Base-by-base conservation (phyloP, 1,140 invertebrate species). In the Charaxes varanes region DNA sequence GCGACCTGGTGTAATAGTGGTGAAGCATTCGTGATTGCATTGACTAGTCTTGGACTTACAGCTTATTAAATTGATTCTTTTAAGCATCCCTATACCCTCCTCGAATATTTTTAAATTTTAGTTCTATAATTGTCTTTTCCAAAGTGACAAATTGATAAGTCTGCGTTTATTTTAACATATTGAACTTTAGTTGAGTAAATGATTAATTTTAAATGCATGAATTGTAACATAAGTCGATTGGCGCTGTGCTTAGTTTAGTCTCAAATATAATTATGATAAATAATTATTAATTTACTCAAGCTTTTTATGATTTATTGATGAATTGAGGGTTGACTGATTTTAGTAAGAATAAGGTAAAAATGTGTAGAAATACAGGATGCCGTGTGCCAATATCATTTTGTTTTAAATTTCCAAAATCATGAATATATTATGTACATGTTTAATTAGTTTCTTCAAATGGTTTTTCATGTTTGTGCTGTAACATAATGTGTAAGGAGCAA, bases 1-100 rank as follows among this genome's bases (percentile, higher is more conserved):
- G 49, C 88, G 93, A 54, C 93, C 93, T 5, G 93, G 93, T 38
- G 93, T 95, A 11, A 95, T 95, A 53, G 93, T 95, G 34, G 93
- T 93, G 28, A 94, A 94, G 71, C 90, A 91, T 52, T 91, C 90
- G 88, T 91, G 89, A 91, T 89, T 59, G 51, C 53, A 48, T 62
- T 62, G 26, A 53, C 57, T 63, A 59, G 55, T 50, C 49, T 56
- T 42, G 45, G 55, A 69, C 58, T 57, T 56, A 63, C 35, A 33
- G 48, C 54, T 62, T 46, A 57, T 41, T 59, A 50, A 53, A 55
- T 41, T 40, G 53, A 60, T 65, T 63, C 45, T 43, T 56, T 66
- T 50, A 50, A 58, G 52, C 62, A 68, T 63, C 56, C 54, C 60
- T 62, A n/a, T 57, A 69, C 58, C 65, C 68, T 70, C 64, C 78